These are phyloP conservation scores for Anabacerthia variegaticeps DNA, from an alignment of 2,797 vertebrate species.

Conservation along the genomic window DNA sequence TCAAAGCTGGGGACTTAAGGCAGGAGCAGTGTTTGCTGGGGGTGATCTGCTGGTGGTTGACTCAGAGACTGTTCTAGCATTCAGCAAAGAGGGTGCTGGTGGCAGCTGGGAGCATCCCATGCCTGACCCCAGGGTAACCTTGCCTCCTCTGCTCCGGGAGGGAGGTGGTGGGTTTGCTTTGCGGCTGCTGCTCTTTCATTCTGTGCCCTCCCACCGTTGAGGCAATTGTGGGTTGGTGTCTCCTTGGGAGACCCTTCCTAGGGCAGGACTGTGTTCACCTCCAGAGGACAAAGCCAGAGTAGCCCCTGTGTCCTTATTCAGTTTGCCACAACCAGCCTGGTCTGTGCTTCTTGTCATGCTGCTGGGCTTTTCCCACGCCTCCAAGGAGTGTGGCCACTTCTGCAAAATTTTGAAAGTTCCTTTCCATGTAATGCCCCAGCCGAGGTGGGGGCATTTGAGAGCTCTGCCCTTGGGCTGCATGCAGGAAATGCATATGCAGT, in stretches of 20 bases:
- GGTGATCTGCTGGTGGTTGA: background rate
- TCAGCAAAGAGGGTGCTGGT: background rate
- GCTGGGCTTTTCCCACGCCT: background rate
- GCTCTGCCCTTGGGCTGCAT: background rate
- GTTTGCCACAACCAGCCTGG: background rate
- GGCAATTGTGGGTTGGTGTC: rapidly evolving
- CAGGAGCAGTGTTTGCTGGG: background rate
- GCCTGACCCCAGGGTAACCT: rapidly evolving
- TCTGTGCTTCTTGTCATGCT: background rate
- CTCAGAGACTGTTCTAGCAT: background rate
- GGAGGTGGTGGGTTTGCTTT: rapidly evolving
- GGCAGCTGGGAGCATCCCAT: background rate
- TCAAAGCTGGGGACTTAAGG: background rate
- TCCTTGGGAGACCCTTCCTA: background rate
- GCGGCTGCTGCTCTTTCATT: background rate
- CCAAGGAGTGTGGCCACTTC: rapidly evolving
- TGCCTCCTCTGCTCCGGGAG: background rate
- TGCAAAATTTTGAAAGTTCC: background rate
- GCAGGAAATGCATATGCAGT: background rate
- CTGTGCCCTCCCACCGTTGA: rapidly evolving
- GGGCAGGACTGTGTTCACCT: background rate
- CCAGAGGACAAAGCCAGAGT: background rate
- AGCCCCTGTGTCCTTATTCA: background rate
- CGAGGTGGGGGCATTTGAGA: rapidly evolving
- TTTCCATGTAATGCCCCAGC: background rate